These are phyloP conservation scores for Achlya flavicornis DNA, from an alignment of 2,888 invertebrate genomes.

Conservation along the genomic window DNA sequence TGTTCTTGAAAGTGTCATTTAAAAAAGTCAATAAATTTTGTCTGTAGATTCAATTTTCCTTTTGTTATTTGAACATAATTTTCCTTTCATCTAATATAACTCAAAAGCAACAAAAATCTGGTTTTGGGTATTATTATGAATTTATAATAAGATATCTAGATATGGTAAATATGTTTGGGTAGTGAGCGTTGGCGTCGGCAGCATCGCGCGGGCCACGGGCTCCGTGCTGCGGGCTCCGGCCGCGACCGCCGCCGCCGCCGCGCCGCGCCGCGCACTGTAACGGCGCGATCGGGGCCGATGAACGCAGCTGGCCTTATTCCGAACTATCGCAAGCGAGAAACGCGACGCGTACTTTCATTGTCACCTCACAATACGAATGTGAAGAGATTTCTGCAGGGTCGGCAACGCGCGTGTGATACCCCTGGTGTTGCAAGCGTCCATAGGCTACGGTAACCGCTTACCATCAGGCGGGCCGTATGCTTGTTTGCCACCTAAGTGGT, in stretches of 20 bases:
- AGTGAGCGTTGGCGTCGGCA: slow-evolving; percentile 16
- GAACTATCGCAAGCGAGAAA: slow-evolving; percentile 80
- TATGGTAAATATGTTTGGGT: no score
- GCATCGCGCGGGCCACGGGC: slow-evolving; percentile 25
- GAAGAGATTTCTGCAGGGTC: no score
- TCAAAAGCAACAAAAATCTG: not conserved
- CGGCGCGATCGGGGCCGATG: slow-evolving; percentile 79
- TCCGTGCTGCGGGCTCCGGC: slow-evolving; percentile 41
- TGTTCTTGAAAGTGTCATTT: not conserved
- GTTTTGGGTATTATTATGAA: not conserved
- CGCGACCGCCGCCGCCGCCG: no score
- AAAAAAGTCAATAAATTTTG: not conserved
- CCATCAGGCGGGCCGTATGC: no score
- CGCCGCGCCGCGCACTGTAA: slow-evolving; percentile 58
- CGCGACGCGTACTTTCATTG: slow-evolving; percentile 79
- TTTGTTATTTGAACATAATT: not conserved
- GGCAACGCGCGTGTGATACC: no score
- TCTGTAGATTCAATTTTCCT: not conserved
- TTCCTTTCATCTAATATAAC: not conserved
- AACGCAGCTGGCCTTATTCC: slow-evolving; percentile 81
- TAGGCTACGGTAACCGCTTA: no score
- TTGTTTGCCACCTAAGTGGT: no score
- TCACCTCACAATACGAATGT: slow-evolving; percentile 71
- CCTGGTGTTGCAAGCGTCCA: no score
- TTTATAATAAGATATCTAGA: slow-evolving; percentile 10